Base-by-base conservation (phyloP, 1,140 invertebrate species). In the Archivesica marissinica region DNA sequence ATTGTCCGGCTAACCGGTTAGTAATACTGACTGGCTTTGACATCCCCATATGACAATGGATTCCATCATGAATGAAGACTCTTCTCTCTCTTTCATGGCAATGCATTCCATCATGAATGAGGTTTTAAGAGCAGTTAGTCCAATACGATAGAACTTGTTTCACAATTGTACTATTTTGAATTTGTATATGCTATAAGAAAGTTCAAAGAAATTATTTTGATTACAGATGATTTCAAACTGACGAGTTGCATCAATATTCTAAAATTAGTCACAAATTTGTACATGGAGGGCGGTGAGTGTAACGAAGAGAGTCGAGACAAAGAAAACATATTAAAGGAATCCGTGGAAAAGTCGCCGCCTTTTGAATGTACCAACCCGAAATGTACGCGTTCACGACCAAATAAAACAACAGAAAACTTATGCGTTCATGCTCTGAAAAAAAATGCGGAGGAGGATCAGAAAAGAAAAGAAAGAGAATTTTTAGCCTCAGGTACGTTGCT, bases 241-340 rank as follows among this genome's bases (percentile, higher is more conserved):
- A 98, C 97, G 2, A 96, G 97, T 7, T 98, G 98, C 90, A 95
- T 98, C 76, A 96, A 96, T 88, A 94, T 98, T 20, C 93, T 98
- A 11, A 97, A 97, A 92, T 97, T 91, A 28, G 88, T 91, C 11
- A 81, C 87, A 28, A 88, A 84, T 82, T 88, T 91, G 76, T 88
- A 86, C 74, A 86, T 75, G 81, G 87, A 88, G 39, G 87, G 79
- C 94, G 96, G 66, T 83, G 94, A 90, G 77, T 87, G 86, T 59
- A 89, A 89, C 23, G 89, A 92, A n/a, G 81, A 85, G 20, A 88
- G 89, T 11, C 47, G 86, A 20, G 61, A 78, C 9, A 89, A 91
- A 28, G 77, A 83, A 28, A 52, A 75, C 44, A 54, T 74, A 20
- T 17, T 33, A 6, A 54, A 74, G 15, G 76, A 86, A 30, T 20